A percentile compares a stretch with the other conserved stretches of the same genome.
Conservation (phyloP, 2,888 invertebrate genomes). For the Sesia apiformis region DNA sequence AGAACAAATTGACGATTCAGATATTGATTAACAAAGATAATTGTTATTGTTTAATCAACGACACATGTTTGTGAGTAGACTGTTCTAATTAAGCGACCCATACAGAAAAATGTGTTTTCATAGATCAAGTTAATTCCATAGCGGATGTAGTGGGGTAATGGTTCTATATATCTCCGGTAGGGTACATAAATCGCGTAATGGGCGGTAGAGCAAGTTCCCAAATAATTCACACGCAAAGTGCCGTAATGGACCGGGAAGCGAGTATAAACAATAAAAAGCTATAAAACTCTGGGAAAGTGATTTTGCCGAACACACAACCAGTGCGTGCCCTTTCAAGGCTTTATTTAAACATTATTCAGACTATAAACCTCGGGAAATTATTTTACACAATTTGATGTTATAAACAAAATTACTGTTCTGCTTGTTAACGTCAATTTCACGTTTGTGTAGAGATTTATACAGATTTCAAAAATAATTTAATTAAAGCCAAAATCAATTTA, state of each 20-base stretch:
- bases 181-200: constrained; percentile 54
- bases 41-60: background rate
- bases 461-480: too few relatives aligned
- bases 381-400: too few relatives aligned
- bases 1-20: too few relatives aligned
- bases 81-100: too few relatives aligned
- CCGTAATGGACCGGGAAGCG: constrained; percentile 44
- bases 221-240: constrained; percentile 61
- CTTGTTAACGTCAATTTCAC: too few relatives aligned
- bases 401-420: too few relatives aligned
- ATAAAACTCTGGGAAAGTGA: constrained; percentile 47
- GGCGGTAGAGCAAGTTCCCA: constrained; percentile 46
- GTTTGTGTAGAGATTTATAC: too few relatives aligned
- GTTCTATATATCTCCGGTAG: background rate
- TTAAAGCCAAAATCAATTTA: too few relatives aligned
- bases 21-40: background rate
- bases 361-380: too few relatives aligned
- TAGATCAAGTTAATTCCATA: background rate
- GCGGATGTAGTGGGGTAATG: background rate
- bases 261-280: constrained; percentile 58
- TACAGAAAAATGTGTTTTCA: background rate
- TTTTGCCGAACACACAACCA: constrained; percentile 6
- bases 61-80: background rate
- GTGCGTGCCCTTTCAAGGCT: constrained; percentile 14
- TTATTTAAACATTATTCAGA: too few relatives aligned